These are phyloP conservation scores for Eupithecia dodoneata DNA, from an alignment of 2,888 invertebrate genomes.

Conservation along the genomic window DNA sequence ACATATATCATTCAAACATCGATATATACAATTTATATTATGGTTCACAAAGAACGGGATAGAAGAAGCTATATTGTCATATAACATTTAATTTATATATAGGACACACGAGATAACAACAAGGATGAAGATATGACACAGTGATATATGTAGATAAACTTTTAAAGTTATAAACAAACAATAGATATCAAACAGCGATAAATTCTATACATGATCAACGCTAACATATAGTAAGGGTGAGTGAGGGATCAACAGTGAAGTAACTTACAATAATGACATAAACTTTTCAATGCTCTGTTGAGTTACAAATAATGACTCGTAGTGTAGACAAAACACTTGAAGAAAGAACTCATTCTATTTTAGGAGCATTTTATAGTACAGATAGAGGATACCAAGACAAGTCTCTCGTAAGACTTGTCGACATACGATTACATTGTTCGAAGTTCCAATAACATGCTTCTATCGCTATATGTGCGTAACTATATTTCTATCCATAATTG, in stretches of 20 bases:
- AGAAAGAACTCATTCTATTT: constrained; percentile 5
- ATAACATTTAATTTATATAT: constrained; percentile 71
- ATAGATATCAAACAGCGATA: constrained; percentile 64
- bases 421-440: constrained; percentile 9
- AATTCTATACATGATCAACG: constrained; percentile 66
- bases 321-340: constrained; percentile 40
- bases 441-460: constrained; percentile 38
- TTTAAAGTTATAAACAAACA: constrained; percentile 48
- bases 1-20: constrained; percentile 56
- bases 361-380: constrained; percentile 26
- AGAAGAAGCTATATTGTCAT: constrained; percentile 78
- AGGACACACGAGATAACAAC: constrained; percentile 75
- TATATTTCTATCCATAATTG: constrained; percentile 48
- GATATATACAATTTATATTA: constrained; percentile 64
- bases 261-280: constrained; percentile 53
- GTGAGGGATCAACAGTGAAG: constrained; percentile 72
- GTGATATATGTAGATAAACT: constrained; percentile 64
- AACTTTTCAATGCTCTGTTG: constrained; percentile 30
- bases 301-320: constrained; percentile 39
- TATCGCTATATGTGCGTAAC: constrained; percentile 59
- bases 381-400: neutral
- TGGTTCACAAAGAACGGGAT: constrained; percentile 52
- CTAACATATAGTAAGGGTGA: constrained; percentile 59
- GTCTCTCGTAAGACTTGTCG: constrained; percentile 6
- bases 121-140: constrained; percentile 78